Base-by-base conservation (phyloP, 2,113 vertebrate genomes). In the Sebastes fasciatus region DNA sequence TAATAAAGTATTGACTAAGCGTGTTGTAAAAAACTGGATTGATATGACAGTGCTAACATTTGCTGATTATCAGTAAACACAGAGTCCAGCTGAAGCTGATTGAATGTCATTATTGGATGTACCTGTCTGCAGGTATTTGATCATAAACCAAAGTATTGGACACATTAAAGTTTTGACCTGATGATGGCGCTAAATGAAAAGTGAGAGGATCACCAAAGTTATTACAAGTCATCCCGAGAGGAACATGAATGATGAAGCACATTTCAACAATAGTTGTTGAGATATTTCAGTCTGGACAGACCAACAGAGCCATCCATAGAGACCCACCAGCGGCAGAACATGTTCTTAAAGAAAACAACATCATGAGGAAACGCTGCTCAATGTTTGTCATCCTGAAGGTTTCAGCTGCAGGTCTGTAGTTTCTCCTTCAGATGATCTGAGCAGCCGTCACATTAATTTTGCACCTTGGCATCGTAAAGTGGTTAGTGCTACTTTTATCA, bases 391-490 rank as follows among this genome's bases (percentile, higher is more conserved):
- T 10, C 26, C 23, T 60, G 75, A 51, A 26, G 55, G 42, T 58
- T 43, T 65, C 51, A 12, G 42, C 58, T 43, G 63, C 42, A 40
- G 52, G 60, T 73, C n/a, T 61, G 21, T 13, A 14, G 67, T 65
- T 65, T 73, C 43, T 80, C 66, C 34, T 62, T 26, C 64, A 45
- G 34, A 8, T 23, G 67, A 71, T 79, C 8, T 17, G 69, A 71
- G 68, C 68, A 57, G 52, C 52, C 40, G 12, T 58, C 46, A 19
- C 45, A 23, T 43, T 68, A 5, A 21, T 60, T 81, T 51, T 74
- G 45, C 23, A 49, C 62, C 61, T 51, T 11, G 21, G 40, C 78
- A 43, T 26, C 1, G 9, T 80, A 26, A 80, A 80, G 42, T 9
- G 12, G 12, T 74, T 66, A 3, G 10, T 42, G 51, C 11, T 65